Evolutionary conservation across 23 tunicate genomes (phyloP).

Genomic region (Aplidium turbinatum): DNA sequence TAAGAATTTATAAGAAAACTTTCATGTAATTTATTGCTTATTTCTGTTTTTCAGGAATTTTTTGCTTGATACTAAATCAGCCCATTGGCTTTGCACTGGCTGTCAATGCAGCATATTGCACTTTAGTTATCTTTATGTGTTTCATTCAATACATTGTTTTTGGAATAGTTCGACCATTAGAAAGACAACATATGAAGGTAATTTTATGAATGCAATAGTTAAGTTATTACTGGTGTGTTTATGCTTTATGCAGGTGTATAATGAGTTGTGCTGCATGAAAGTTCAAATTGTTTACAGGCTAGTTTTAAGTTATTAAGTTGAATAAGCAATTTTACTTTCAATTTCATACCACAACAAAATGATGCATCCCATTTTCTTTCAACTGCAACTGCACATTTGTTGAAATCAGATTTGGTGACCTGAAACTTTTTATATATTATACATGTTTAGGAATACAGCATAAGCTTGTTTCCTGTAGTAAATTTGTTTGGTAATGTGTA

Average conservation of each 20-base stretch:
- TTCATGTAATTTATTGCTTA: neutral
- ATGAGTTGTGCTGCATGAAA: too few relatives aligned
- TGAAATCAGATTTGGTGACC: too few relatives aligned
- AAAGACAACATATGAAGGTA: conserved; percentile 89
- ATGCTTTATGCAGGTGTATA: too few relatives aligned
- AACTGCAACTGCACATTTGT: too few relatives aligned
- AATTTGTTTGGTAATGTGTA: neutral
- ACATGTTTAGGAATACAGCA: neutral
- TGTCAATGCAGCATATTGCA: conserved; percentile 77
- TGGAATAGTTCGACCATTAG: conserved; percentile 69
- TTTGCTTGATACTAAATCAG: conserved; percentile 60
- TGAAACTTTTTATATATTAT: too few relatives aligned
- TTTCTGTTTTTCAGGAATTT: conserved; percentile 50
- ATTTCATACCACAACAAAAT: too few relatives aligned
- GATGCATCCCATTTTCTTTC: too few relatives aligned
- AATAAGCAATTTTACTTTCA: too few relatives aligned
- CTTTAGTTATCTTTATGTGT: conserved; percentile 52
- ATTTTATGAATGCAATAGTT: neutral
- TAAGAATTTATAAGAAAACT: too few relatives aligned
- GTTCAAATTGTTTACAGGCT: too few relatives aligned
- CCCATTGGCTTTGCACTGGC: conserved; percentile 58
- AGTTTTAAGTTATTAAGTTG: too few relatives aligned
- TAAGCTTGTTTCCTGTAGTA: neutral
- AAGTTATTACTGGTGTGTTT: too few relatives aligned
- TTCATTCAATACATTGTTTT: conserved; percentile 79